Conservation (phyloP, 2,113 vertebrate species). For the Python bivittatus region DNA sequence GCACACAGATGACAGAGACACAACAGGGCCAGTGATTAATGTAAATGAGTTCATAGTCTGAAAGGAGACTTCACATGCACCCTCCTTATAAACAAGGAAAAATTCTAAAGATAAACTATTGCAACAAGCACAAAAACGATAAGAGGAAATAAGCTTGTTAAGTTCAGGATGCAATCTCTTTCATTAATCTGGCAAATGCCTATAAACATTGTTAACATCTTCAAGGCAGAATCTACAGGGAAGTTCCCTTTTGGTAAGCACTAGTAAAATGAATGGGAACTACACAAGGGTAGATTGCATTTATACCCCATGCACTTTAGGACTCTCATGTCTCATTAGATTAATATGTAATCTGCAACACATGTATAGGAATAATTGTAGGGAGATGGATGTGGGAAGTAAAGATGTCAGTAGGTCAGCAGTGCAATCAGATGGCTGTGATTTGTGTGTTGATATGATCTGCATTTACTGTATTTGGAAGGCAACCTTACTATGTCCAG, state of each 20-base stretch:
- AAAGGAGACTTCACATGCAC: background rate
- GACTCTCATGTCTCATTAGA: background rate
- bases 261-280: background rate
- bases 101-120: slow-evolving; percentile 12
- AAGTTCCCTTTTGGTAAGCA: background rate
- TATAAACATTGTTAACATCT: slow-evolving; percentile 6
- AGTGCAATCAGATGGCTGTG: background rate
- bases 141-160: background rate
- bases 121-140: background rate
- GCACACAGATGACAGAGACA: background rate
- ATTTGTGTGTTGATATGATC: background rate
- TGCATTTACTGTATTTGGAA: background rate
- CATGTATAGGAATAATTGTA: background rate
- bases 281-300: background rate
- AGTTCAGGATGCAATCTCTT: background rate
- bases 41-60: background rate
- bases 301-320: background rate
- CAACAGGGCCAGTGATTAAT: background rate
- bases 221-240: background rate
- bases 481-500: background rate
- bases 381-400: fast-evolving
- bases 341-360: background rate
- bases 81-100: slow-evolving; percentile 12
- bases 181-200: background rate
- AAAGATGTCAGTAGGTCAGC: background rate